Evolutionary conservation across 2,888 invertebrate species (phyloP), one percentile per base, ranked within the genome.

Genomic region (Loripinus fragilis): DNA sequence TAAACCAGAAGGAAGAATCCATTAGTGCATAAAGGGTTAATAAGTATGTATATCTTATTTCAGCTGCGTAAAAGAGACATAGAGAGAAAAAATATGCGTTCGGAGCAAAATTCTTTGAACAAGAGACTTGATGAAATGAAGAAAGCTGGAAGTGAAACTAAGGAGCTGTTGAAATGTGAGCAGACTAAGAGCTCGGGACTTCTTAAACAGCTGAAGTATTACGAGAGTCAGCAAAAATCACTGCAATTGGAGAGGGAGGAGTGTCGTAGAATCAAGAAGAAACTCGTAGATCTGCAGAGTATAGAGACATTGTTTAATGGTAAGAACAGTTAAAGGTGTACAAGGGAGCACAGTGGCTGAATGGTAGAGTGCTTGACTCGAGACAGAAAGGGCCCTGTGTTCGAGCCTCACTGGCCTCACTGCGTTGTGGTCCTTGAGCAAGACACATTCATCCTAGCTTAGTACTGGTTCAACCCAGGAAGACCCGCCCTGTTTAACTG

Each of bases 301-400:
- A 76, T 91, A 25, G 87, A 91, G 71, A 75, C 70, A n/a, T 65
- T 92, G 5, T 66, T 91, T n/a, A 85, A 87, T 81, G 90, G 90
- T 91, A 78, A 68, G 48, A 3, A 33, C 25, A 25, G 2, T 25
- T 52, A 25, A 38, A 8, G 12, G 38, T 38, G 38, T 8, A 8
- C 38, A 38, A 12, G 38, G 38, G n/a, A n/a, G n/a, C n/a, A n/a
- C n/a, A n/a, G n/a, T n/a, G n/a, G n/a, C n/a, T n/a, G n/a, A n/a
- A n/a, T n/a, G n/a, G n/a, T n/a, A n/a, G n/a, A n/a, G n/a, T n/a
- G n/a, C n/a, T n/a, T n/a, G n/a, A n/a, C n/a, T n/a, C n/a, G n/a
- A n/a, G n/a, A n/a, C n/a, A n/a, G n/a, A n/a, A n/a, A n/a, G n/a
- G n/a, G n/a, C n/a, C n/a, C n/a, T n/a, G n/a, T n/a, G n/a, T n/a